Evolutionary conservation across 2,888 invertebrate genomes (phyloP).

Genomic region (Eristalinus sepulchralis): DNA sequence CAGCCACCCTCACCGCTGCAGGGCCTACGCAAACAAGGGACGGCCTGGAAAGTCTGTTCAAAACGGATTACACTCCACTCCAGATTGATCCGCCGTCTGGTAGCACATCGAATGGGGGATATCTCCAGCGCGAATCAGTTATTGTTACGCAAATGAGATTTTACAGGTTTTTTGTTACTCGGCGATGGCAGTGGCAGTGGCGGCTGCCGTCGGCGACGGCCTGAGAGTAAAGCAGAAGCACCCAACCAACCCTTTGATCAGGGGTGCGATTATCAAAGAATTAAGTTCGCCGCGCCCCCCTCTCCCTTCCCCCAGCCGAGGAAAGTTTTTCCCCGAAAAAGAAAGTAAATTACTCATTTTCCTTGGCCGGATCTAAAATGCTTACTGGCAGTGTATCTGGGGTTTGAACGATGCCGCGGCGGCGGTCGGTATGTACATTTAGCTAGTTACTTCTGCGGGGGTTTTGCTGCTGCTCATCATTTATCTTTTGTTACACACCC

Average conservation of each 20-base stretch:
- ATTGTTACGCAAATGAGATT: constrained; percentile 71
- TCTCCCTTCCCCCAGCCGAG: neutral
- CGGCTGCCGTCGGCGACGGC: no score
- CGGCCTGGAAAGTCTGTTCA: constrained; percentile 3
- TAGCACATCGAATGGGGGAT: constrained; percentile 57
- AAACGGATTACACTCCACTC: constrained; percentile 54
- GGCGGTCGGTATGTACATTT: constrained; percentile 31
- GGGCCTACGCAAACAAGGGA: neutral
- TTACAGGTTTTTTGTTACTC: constrained; percentile 43
- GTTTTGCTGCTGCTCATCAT: constrained; percentile 59
- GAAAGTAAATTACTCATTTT: constrained; percentile 71
- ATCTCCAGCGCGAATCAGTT: constrained; percentile 66
- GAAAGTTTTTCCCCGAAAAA: constrained; percentile 39
- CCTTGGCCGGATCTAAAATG: constrained; percentile 53
- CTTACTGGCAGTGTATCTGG: constrained; percentile 3
- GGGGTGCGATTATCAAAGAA: constrained; percentile 70
- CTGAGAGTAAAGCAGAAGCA: constrained; percentile 19
- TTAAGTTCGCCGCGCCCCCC: constrained; percentile 66
- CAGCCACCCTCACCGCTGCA: neutral
- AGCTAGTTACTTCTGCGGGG: constrained; percentile 56
- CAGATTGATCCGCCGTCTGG: constrained; percentile 49
- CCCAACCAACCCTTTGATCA: constrained; percentile 63
- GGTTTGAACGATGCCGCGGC: neutral
- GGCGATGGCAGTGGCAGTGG: no score
- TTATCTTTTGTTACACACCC: constrained; percentile 67